These are phyloP conservation scores for Oenanthe oenanthe DNA, from an alignment of 2,113 vertebrate species.

Conservation along the genomic window DNA sequence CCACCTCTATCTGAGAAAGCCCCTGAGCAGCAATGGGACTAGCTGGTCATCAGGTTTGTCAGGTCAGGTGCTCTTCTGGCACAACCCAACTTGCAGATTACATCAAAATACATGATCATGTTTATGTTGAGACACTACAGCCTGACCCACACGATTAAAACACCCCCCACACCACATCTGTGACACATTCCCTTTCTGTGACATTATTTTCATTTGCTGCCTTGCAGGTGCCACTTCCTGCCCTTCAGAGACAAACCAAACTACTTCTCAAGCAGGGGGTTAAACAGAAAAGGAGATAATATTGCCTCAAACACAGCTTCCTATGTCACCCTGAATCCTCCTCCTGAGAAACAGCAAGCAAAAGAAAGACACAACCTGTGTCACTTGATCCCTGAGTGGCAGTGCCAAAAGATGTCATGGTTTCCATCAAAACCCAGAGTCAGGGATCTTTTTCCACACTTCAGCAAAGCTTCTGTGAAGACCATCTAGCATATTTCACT, in stretches of 20 bases:
- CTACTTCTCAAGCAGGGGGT: not conserved
- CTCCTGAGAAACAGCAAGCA: not conserved
- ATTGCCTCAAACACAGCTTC: not conserved
- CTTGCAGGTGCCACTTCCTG: conserved; percentile 62
- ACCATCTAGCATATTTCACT: conserved; percentile 16
- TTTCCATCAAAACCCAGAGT: not conserved
- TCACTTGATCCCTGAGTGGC: not conserved
- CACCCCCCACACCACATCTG: not conserved
- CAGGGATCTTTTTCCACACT: not conserved
- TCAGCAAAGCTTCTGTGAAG: conserved; percentile 9
- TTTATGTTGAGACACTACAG: not conserved
- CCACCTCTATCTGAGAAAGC: not conserved
- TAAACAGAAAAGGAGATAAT: conserved; percentile 45
- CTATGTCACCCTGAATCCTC: not conserved
- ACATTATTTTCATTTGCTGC: conserved; percentile 8
- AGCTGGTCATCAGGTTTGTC: not conserved
- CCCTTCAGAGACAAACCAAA: conserved; percentile 32
- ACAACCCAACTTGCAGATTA: not conserved
- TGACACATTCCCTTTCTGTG: not conserved
- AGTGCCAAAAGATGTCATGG: not conserved
- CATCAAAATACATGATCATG: not conserved
- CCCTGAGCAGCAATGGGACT: not conserved
- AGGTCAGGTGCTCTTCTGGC: not conserved
- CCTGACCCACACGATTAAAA: not conserved
- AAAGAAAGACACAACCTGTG: not conserved